Conservation (phyloP, 2,797 vertebrate genomes). For the Coluber constrictor region DNA sequence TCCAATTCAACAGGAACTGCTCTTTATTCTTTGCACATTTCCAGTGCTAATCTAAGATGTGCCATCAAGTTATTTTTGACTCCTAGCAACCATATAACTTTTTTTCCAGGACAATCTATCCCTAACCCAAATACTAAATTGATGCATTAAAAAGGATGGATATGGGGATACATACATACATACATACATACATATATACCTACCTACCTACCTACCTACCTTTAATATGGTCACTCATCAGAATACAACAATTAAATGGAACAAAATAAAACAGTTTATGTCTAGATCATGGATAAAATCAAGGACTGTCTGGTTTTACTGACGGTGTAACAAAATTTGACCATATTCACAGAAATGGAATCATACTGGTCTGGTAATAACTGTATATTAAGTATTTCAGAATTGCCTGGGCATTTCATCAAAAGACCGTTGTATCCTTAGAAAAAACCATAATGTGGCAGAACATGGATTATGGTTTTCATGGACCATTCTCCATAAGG, state of each 20-base stretch:
- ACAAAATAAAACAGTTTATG: neutral
- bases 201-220: neutral
- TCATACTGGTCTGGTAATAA: neutral
- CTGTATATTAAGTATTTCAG: neutral
- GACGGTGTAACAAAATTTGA: neutral
- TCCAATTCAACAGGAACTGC: neutral
- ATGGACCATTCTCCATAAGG: neutral
- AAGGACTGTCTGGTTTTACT: neutral
- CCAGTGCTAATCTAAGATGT: neutral
- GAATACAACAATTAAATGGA: neutral
- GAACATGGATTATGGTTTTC: neutral
- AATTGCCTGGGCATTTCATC: neutral
- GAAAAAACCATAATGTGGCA: neutral
- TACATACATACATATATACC: neutral
- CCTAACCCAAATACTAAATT: no score
- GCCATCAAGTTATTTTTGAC: neutral
- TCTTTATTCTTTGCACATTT: neutral
- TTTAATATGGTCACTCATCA: neutral
- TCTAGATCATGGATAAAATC: neutral
- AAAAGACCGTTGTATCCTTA: neutral
- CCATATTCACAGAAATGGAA: neutral
- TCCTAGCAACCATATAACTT: neutral
- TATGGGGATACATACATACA: neutral
- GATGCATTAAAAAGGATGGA: neutral
- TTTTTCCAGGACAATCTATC: neutral